phyloP scores from a whole-genome alignment of 2,888 invertebrate genomes.

The Dryadula phaetusa region DNA sequence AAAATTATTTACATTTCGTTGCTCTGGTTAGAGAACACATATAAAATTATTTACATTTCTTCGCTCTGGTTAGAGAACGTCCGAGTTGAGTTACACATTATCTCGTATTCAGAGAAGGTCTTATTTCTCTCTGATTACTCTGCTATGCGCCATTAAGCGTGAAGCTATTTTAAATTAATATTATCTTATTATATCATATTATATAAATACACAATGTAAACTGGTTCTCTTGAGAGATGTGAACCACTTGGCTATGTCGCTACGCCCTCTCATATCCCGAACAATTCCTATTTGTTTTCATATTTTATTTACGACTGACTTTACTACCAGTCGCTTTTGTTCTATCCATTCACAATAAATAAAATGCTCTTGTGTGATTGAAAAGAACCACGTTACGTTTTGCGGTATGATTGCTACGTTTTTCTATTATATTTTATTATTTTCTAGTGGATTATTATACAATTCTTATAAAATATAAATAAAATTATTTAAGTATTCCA shows the following conservation, averaged over 20 bases:
- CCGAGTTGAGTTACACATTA: no score
- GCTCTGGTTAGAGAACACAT: no score
- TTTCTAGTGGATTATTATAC: background rate
- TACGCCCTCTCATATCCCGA: constrained; percentile 38
- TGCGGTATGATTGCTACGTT: background rate
- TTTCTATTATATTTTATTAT: background rate
- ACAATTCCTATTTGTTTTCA: constrained; percentile 43
- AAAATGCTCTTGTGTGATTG: constrained; percentile 26
- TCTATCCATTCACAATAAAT: constrained; percentile 31
- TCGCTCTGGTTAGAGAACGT: no score
- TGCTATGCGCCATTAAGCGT: no score
- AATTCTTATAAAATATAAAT: background rate
- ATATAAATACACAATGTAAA: constrained; percentile 45
- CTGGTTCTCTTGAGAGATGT: constrained; percentile 40
- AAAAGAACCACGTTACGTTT: constrained; percentile 13
- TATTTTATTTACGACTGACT: constrained; percentile 41
- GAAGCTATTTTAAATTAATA: no score
- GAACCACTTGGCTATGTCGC: constrained; percentile 45
- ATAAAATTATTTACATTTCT: no score
- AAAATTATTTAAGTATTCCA: no score
- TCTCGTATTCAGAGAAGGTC: no score
- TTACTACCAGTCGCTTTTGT: constrained; percentile 25
- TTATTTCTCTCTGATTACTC: no score
- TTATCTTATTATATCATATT: constrained; percentile 35
- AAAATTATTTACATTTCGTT: no score